A percentile compares a stretch with the other conserved stretches of the same genome.
Evolutionary conservation across 2,797 vertebrate species (phyloP).

Genomic region (Sternotherus odoratus): DNA sequence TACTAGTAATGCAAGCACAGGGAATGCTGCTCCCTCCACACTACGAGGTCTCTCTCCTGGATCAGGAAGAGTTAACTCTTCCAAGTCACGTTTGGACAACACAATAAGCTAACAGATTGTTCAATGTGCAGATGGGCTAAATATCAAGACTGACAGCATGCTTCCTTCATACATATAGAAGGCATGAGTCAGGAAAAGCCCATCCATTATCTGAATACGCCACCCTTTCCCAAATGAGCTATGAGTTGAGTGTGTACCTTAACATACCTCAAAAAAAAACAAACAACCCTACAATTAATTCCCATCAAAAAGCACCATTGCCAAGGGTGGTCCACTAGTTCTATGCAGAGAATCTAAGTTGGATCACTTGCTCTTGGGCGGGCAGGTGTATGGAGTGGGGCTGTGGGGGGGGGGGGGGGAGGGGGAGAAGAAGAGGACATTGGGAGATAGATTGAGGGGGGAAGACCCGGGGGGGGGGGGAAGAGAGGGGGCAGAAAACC

Average conservation of each 20-base stretch:
- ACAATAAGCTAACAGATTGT: neutral
- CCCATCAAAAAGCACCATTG: neutral
- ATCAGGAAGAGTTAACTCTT: neutral
- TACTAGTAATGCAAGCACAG: neutral
- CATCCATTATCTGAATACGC: neutral
- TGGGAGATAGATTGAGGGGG: neutral
- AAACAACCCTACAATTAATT: neutral
- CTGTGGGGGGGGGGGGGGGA: too few species aligned
- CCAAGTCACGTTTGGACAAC: neutral
- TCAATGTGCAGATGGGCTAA: neutral
- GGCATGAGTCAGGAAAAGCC: neutral
- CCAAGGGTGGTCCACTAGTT: neutral
- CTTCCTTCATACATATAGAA: neutral
- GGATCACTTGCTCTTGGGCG: neutral
- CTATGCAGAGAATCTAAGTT: neutral
- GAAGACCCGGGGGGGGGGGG: too few species aligned
- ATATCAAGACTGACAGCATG: neutral
- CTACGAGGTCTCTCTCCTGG: neutral
- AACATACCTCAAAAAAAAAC: too few species aligned
- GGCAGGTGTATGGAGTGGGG: neutral
- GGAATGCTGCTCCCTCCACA: neutral
- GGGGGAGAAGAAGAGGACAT: too few species aligned
- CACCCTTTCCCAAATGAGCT: neutral
- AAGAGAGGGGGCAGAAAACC: neutral
- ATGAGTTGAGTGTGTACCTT: neutral